Evolutionary conservation across 37 sponge, comb jelly and placozoan genomes (phyloP).

Genomic region (Bolinopsis microptera): DNA sequence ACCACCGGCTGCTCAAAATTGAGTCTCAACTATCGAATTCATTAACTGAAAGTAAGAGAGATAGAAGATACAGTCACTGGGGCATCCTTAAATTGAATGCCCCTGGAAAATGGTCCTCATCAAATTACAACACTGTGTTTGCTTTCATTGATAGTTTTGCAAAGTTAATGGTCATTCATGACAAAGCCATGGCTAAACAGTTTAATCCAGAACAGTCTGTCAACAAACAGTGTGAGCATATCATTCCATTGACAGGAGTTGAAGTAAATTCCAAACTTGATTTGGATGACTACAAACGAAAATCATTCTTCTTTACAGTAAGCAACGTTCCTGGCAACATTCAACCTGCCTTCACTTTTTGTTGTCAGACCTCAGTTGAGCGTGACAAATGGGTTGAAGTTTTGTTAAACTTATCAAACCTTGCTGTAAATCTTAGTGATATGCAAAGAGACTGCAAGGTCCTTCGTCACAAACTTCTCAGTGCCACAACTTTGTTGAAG

Average conservation of each 20-base stretch:
- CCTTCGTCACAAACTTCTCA: not conserved
- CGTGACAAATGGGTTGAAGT: conserved; percentile 26
- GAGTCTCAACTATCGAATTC: not conserved
- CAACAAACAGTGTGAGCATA: not conserved
- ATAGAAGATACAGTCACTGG: conserved; percentile 10
- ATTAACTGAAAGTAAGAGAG: not conserved
- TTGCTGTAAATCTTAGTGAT: not conserved
- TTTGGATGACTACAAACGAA: not conserved
- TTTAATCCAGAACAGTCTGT: not conserved
- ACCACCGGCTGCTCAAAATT: not conserved
- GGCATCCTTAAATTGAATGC: not conserved
- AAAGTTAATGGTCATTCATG: conserved; percentile 2
- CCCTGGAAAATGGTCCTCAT: not conserved
- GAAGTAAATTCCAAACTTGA: not conserved
- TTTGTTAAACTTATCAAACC: not conserved
- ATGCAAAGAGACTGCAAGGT: not conserved
- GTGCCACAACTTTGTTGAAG: conserved; percentile 10
- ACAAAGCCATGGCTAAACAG: not conserved
- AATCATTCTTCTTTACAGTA: not conserved
- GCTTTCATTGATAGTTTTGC: not conserved
- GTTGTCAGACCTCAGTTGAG: not conserved
- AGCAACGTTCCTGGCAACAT: not conserved
- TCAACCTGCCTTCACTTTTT: not conserved
- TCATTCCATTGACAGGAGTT: not conserved
- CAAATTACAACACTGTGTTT: not conserved